Base-by-base conservation (phyloP, 2,888 invertebrate genomes). In the Lepidocyrtoides sp. region DNA sequence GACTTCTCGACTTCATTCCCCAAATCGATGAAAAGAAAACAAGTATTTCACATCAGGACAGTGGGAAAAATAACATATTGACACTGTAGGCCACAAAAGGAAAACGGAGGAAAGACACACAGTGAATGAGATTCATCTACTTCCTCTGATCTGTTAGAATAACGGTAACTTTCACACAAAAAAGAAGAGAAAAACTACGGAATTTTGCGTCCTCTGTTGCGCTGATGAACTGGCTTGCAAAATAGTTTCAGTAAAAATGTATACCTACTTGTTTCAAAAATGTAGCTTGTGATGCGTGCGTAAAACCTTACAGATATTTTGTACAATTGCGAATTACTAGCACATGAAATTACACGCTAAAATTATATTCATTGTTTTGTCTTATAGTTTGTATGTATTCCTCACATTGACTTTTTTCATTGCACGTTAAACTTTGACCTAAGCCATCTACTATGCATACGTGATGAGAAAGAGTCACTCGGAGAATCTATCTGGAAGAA, bases 31-130 rank as follows among this genome's bases (percentile, higher is more conserved):
- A 79, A 87, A 87, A 87, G 87, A 87, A 87, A 87, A 87, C 87
- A 87, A 87, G 87, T 63, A 79, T 87, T 87, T 87, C 79, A 87
- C 87, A 87, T 87, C 87, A 87, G 60, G 66, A 81, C 87, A 87
- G 87, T 87, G 87, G 87, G 87, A 87, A 87, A 86, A 87, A 87
- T 87, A 79, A 79, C 87, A 87, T 87, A 87, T 81, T 87, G 87
- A 66, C 79, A 87, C 60, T 51, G 79, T 75, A 44, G 48, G 75
- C 75, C 44, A 48, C 44, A 75, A 75, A 48, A 48, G 26, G 48
- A 48, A 75, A 48, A 23, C 14, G 41, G n/a, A n/a, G n/a, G n/a
- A n/a, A n/a, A n/a, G n/a, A n/a, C n/a, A n/a, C n/a, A n/a, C n/a
- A n/a, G n/a, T 36, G 32, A 69, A 36, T 14, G 69, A 69, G 36